These are phyloP conservation scores for Sebastes steindachneri DNA, from an alignment of 2,797 vertebrate species.

Conservation along the genomic window DNA sequence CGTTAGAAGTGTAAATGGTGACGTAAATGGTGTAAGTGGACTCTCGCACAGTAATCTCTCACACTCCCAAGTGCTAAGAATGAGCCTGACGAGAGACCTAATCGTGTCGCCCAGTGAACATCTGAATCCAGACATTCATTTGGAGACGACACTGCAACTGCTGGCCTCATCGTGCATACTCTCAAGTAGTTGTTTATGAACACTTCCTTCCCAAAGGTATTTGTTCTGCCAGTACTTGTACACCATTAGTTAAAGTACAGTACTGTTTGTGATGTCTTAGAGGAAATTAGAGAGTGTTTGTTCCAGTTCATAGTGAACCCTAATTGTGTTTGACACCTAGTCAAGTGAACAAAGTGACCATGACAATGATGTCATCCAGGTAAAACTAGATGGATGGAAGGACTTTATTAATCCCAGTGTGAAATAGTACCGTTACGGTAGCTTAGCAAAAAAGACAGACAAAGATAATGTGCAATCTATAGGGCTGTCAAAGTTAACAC, in stretches of 20 bases:
- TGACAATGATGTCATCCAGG: background rate
- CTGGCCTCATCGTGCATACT: background rate
- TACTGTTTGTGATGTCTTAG: background rate
- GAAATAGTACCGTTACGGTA: rapidly evolving
- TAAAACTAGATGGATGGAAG: background rate
- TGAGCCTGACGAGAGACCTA: background rate
- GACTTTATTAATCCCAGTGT: background rate
- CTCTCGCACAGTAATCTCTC: background rate
- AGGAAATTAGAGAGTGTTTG: background rate
- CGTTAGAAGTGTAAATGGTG: background rate
- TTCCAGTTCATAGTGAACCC: background rate
- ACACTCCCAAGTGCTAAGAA: background rate
- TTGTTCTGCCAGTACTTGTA: background rate
- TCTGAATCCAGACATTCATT: background rate
- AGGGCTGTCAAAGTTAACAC: too few species aligned
- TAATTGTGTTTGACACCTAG: background rate
- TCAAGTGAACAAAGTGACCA: background rate
- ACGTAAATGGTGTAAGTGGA: background rate
- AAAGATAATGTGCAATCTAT: too few species aligned
- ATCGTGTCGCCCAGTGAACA: background rate
- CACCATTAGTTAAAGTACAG: background rate
- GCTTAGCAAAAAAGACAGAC: too few species aligned
- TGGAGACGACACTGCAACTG: background rate
- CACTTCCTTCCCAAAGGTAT: background rate
- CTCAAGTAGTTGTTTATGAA: background rate